Evolutionary conservation across 2,797 vertebrate species (phyloP).

Genomic region (Megaceryle alcyon): DNA sequence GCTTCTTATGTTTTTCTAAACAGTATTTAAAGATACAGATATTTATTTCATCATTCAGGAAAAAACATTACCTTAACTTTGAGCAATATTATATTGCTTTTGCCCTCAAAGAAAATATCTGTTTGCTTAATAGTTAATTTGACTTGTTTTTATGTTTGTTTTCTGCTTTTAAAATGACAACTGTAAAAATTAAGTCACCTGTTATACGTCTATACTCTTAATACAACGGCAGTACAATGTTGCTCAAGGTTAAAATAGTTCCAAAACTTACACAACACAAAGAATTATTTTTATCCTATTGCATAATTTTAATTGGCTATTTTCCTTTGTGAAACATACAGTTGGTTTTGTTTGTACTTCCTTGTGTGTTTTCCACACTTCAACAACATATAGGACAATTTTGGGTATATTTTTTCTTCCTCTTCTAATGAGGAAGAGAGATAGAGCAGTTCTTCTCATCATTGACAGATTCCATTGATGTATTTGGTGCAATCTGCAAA

Average conservation of each 20-base stretch:
- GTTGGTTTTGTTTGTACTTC: background rate
- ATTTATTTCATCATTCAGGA: background rate
- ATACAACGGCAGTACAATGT: background rate
- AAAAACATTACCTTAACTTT: background rate
- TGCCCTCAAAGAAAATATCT: background rate
- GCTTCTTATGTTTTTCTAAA: background rate
- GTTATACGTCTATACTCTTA: background rate
- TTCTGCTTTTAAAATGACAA: constrained; percentile 17
- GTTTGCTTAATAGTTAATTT: background rate
- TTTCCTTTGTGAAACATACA: background rate
- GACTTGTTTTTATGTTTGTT: background rate
- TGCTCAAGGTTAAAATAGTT: background rate
- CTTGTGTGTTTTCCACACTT: background rate
- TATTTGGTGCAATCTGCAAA: background rate
- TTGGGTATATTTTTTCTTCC: background rate
- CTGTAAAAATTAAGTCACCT: background rate
- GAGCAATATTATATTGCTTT: background rate
- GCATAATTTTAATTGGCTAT: background rate
- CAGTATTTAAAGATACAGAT: background rate
- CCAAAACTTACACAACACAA: background rate
- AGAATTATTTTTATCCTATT: background rate
- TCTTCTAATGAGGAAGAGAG: background rate
- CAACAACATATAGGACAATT: background rate
- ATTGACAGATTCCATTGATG: background rate
- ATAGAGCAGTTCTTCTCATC: background rate